Base-by-base conservation (phyloP, 2,113 vertebrate species). In the Colaptes auratus region DNA sequence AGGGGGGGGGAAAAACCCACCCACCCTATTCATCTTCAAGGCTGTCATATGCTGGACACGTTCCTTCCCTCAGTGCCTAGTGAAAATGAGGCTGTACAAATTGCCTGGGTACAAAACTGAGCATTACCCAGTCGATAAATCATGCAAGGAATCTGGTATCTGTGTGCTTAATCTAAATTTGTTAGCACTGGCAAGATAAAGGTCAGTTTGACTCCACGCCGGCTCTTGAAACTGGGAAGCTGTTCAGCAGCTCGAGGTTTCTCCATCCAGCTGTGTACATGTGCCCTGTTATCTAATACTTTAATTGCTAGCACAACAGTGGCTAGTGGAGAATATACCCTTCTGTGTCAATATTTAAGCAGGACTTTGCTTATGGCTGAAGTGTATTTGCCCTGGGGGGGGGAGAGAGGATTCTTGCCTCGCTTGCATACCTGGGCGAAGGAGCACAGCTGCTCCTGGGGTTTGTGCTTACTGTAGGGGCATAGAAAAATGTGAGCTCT, bases 141-240 rank as follows among this genome's bases (percentile, higher is more conserved):
- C 96, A 96, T 89, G 93, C 78, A 85, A 93, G 82, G 89, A 95
- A 95, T 93, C 86, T 86, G 48, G n/a, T 94, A 94, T 96, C 95
- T 98, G 84, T 96, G 72, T 96, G 88, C 86, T 97, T 88, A 95
- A 97, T 94, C 95, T 96, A 86, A 95, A 96, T 90, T 96, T 95
- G 93, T 95, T 96, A 95, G 89, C 96, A 92, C 84, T 96, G 95
- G 90, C 87, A 91, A 96, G 96, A 96, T 96, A 93, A 91, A 97
- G 94, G 80, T 96, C 87, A 67, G 70, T 90, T 94, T 91, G 95
- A 97, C 89, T 95, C 88, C 36, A 27, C 35, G 84, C 93, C 6
- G 69, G 77, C 80, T 94, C 83, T 83, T 82, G 71, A 79, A 89
- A 78, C 94, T 90, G 96, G 96, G 96, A 90, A 36, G 1, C 88